These are phyloP conservation scores for Lepidurus couesii DNA, from an alignment of 1,140 invertebrate species.

Conservation along the genomic window DNA sequence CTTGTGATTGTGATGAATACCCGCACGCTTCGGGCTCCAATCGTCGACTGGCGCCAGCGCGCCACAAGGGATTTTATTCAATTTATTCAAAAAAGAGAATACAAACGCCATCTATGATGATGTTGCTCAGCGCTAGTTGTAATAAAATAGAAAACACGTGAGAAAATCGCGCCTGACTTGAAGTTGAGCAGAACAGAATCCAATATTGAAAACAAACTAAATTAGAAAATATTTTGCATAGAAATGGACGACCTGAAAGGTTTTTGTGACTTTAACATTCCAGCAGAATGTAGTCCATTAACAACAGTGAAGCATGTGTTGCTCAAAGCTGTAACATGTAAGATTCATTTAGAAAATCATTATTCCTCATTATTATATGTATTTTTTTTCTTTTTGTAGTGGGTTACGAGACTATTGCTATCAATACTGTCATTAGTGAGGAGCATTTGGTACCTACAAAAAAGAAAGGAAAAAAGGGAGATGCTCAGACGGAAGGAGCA, in stretches of 20 bases:
- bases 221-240: not conserved
- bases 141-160: too few species aligned
- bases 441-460: constrained; percentile 44
- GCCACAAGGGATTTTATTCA: too few species aligned
- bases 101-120: too few species aligned
- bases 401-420: constrained; percentile 47
- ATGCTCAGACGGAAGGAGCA: constrained; percentile 26
- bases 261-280: constrained; percentile 31
- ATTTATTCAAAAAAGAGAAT: too few species aligned
- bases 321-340: constrained; percentile 11
- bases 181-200: not conserved
- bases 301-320: constrained; percentile 22
- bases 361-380: not conserved
- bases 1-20: too few species aligned
- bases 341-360: not conserved
- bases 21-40: too few species aligned
- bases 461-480: constrained; percentile 44
- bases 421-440: constrained; percentile 48
- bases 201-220: not conserved
- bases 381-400: constrained; percentile 31
- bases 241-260: constrained; percentile 27
- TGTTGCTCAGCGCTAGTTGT: too few species aligned
- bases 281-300: not conserved
- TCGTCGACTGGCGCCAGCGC: too few species aligned
- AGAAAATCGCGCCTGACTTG: too few species aligned